Conservation (phyloP, 2,113 vertebrate species). For the Aepyceros melampus region DNA sequence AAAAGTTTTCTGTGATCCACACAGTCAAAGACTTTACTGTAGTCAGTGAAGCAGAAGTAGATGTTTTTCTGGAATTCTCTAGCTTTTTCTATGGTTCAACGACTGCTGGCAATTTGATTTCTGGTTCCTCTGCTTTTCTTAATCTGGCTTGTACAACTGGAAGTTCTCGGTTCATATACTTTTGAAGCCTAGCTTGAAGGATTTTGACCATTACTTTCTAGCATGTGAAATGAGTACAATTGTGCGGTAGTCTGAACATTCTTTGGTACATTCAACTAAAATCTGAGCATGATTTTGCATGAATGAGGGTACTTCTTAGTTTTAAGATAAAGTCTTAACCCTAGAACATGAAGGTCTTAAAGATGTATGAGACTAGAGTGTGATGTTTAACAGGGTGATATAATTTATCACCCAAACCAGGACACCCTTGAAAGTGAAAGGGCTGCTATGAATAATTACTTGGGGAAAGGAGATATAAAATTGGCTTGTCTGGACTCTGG, state of each 20-base stretch:
- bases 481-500: background rate
- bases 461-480: background rate
- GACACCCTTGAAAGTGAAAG: background rate
- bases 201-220: background rate
- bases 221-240: background rate
- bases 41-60: background rate
- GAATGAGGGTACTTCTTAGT: slow-evolving; percentile 9
- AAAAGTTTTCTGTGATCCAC: background rate
- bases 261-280: background rate
- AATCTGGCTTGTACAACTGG: background rate
- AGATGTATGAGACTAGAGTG: background rate
- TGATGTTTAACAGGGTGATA: background rate
- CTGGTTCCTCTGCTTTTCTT: background rate
- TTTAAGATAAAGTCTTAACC: background rate
- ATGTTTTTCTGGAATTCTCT: background rate
- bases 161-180: background rate
- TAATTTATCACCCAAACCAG: background rate
- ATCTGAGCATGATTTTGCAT: background rate
- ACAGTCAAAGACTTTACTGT: background rate
- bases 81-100: background rate
- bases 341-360: background rate
- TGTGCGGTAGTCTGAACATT: background rate
- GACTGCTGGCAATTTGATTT: background rate
- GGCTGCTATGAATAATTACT: background rate
- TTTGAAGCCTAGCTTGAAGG: background rate